Conservation (phyloP, 2,113 vertebrate genomes). For the Salvelinus alpinus region DNA sequence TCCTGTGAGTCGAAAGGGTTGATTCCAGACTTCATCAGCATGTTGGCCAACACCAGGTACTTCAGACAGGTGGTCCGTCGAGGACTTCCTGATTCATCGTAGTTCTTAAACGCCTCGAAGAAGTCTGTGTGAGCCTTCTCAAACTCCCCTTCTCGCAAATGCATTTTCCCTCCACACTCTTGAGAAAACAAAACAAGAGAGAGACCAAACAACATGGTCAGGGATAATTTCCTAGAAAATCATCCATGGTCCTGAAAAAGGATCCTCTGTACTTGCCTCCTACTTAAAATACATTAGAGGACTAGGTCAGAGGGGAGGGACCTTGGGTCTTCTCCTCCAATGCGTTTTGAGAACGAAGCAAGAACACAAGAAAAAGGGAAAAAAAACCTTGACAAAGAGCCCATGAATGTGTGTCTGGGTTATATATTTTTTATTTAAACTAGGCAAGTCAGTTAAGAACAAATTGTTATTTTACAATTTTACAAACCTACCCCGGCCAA, state of each 20-base stretch:
- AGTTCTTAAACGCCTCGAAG: conserved; percentile 99
- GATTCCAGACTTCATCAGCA: conserved; percentile 99
- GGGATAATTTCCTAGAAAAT: neutral
- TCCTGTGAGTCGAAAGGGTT: conserved; percentile 99
- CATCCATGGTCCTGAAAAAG: too few species aligned
- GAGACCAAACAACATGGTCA: neutral
- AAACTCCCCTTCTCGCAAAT: conserved; percentile 98
- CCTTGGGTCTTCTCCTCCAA: too few species aligned
- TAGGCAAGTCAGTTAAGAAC: too few species aligned
- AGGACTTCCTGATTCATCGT: conserved; percentile 98
- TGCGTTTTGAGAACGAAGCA: too few species aligned
- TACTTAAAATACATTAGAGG: too few species aligned
- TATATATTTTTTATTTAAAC: neutral
- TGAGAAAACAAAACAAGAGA: conserved; percentile 50
- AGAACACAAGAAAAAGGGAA: too few species aligned
- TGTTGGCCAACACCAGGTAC: conserved; percentile 98
- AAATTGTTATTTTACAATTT: too few species aligned
- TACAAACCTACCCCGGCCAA: too few species aligned
- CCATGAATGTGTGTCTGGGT: conserved; percentile 4
- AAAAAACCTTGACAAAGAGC: too few species aligned
- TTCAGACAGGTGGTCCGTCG: conserved; percentile 98
- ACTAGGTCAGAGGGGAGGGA: too few species aligned
- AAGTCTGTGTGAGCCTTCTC: conserved; percentile 99
- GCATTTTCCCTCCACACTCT: conserved; percentile 99
- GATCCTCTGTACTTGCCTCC: too few species aligned